Evolutionary conservation across 2,113 vertebrate genomes (phyloP).

Genomic region (Rhinogobius similis): DNA sequence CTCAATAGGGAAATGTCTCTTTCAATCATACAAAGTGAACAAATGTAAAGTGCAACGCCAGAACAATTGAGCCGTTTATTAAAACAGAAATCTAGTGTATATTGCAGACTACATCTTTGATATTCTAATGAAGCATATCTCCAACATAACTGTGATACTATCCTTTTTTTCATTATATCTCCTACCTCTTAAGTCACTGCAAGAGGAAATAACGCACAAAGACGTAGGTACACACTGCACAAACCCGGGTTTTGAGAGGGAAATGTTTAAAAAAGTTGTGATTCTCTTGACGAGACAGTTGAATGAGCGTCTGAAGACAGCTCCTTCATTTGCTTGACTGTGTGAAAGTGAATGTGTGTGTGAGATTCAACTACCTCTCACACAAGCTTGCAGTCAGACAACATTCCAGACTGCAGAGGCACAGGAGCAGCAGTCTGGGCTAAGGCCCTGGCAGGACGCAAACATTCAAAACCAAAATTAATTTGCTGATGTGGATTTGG

Average conservation of each 20-base stretch:
- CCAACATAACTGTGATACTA: too few relatives aligned
- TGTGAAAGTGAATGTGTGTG: conserved; percentile 20
- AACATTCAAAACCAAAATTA: conserved; percentile 6
- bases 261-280: too few relatives aligned
- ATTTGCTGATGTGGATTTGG: conserved; percentile 21
- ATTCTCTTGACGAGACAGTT: background rate
- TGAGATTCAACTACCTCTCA: conserved; percentile 33
- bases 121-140: background rate
- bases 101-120: background rate
- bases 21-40: background rate
- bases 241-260: background rate
- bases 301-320: conserved; percentile 31
- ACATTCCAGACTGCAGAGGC: conserved; percentile 67
- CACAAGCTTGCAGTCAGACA: conserved; percentile 61
- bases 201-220: too few relatives aligned
- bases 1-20: background rate
- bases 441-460: conserved; percentile 23
- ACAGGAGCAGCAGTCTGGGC: conserved; percentile 31
- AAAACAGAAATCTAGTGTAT: too few relatives aligned
- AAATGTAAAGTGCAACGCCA: background rate
- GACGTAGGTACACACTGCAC: background rate
- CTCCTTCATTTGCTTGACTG: conserved; percentile 28
- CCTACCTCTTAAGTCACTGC: background rate
- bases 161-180: background rate
- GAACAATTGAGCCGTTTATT: background rate